Base-by-base conservation (phyloP, 2,797 vertebrate species). In the Liasis olivaceus region DNA sequence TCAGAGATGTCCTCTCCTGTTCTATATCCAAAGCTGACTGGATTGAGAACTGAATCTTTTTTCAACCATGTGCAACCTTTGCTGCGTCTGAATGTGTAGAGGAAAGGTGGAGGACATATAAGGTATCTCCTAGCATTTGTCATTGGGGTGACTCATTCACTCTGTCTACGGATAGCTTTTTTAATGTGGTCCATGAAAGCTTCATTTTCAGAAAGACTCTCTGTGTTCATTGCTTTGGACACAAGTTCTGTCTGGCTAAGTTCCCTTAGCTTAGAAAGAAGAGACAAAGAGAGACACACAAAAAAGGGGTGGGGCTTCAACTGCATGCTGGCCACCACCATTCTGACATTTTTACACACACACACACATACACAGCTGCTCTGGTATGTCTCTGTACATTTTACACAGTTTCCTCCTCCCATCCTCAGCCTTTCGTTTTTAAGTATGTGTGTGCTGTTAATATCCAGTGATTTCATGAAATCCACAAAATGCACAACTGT, bases 401-500 rank as follows among this genome's bases (percentile, higher is more conserved):
- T 54, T 54, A 2, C 28, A 31, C 12, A 5, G 64, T n/a, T 69
- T 69, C 28, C 63, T n/a, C 13, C 28, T 69, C 13, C 0, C 0
- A 77, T 17, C 31, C 15, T 77, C 17, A 77, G 20, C 20, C 31
- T 77, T 77, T 77, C 20, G 7, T 36, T 60, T 72, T 72, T 36
- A 20, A 8, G n/a, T 72, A 4, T 42, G 17, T 0, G 31, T 91
- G 2, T 28, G 2, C 5, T 17, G 2, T 92, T 47, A 20, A 22
- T 63, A 84, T 64, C 47, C 22, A 64, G 17, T 22, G 26, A 89
- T 81, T 64, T 24, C 56, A 28, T 58, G 42, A 94, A 72, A 91
- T 69, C 94, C 64, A 64, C 59, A 84, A 31, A 84, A 96, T 91
- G 90, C 89, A 56, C 93, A 86, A 90, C 88, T 95, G 91, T 94